Base-by-base conservation (phyloP, 2,797 vertebrate genomes). In the Telmatherina bonti region DNA sequence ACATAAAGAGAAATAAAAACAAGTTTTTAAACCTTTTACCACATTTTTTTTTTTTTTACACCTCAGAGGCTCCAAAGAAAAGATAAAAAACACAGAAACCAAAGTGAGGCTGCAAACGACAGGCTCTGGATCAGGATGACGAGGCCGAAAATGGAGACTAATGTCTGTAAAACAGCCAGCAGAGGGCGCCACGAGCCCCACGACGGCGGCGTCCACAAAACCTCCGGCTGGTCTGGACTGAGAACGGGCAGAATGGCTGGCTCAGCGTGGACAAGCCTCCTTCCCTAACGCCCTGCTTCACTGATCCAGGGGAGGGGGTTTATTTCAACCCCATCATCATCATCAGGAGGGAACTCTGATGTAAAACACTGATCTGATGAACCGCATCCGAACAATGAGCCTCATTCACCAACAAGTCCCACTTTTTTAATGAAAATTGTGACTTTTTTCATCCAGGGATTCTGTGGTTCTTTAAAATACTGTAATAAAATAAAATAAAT, bases 81-180 rank as follows among this genome's bases (percentile, higher is more conserved):
- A 45, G 74, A 82, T 51, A 65, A 85, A 67, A 69, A 76, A 85
- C 74, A 85, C 3, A 67, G 47, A 85, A 74, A 70, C 52, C 52
- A 45, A 47, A 62, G 70, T 78, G 76, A 73, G 64, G 56, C 62
- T 66, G 70, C 26, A 26, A 54, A 52, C 70, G 73, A 67, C 7
- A 62, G 47, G 16, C 43, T 62, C 67, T 64, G 72, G 65, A 52
- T 58, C 30, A 33, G 8, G 60, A 58, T 24, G 67, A 65, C 0
- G 31, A 9, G 36, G 38, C 41, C 29, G 10, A 38, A 43, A 35
- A 76, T 54, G 54, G 71, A 35, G 62, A 74, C 36, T 41, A 59
- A 15, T 1, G 31, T 67, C 49, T 45, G 52, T 36, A 60, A 5
- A 56, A 16, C 66, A 5, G 69, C 85, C 90, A 90, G 57, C 59